Conservation (phyloP, 2,113 vertebrate genomes). For the Zingel zingel region DNA sequence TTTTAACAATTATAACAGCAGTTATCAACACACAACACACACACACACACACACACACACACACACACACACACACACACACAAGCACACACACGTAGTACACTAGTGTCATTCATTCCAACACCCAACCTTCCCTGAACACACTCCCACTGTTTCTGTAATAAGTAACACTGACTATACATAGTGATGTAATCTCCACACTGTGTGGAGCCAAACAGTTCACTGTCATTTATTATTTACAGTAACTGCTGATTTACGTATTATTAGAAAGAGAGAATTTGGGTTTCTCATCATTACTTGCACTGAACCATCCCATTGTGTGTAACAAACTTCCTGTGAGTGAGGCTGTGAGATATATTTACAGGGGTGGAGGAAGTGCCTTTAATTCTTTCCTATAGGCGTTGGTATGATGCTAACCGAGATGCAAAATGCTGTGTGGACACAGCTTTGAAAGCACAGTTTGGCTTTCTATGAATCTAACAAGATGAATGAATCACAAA, state of each 20-base stretch:
- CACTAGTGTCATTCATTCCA: slow-evolving; percentile 40
- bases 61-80: neutral
- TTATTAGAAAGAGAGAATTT: slow-evolving; percentile 12
- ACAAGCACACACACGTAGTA: slow-evolving; percentile 7
- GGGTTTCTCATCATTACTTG: slow-evolving; percentile 22
- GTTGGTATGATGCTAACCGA: slow-evolving; percentile 21
- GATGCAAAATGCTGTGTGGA: slow-evolving; percentile 15
- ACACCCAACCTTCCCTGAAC: slow-evolving; percentile 50
- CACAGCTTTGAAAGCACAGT: neutral
- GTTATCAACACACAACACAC: too few species aligned
- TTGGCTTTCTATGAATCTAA: slow-evolving; percentile 46
- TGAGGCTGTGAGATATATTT: slow-evolving; percentile 27
- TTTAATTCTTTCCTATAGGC: slow-evolving; percentile 22
- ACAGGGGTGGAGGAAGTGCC: slow-evolving; percentile 25
- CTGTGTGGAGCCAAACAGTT: neutral
- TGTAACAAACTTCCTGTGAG: slow-evolving; percentile 45
- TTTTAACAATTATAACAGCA: too few species aligned
- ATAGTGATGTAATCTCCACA: slow-evolving; percentile 37
- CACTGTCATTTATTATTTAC: slow-evolving; percentile 14
- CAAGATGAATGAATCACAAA: slow-evolving; percentile 21
- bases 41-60: slow-evolving; percentile 8
- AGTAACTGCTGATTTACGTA: slow-evolving; percentile 15
- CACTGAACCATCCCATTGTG: slow-evolving; percentile 19
- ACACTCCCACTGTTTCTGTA: slow-evolving; percentile 58
- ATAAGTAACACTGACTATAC: slow-evolving; percentile 43